Evolutionary conservation across 2,888 invertebrate genomes (phyloP).

Genomic region (Eilema griseolum): DNA sequence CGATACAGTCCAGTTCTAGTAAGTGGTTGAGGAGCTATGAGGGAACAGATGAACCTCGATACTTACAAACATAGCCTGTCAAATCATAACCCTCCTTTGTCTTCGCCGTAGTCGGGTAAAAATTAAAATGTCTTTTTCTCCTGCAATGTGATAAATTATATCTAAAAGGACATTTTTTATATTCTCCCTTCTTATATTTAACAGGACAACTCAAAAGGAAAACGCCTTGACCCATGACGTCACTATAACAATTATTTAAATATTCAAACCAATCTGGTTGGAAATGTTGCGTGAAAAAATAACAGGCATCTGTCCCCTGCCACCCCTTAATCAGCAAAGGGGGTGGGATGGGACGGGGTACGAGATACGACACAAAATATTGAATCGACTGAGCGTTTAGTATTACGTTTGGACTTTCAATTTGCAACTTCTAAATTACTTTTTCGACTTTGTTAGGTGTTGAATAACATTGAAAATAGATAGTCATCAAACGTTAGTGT

Average conservation of each 20-base stretch:
- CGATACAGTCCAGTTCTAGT: too few species aligned
- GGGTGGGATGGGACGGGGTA: conserved; percentile 25
- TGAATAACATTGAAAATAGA: conserved; percentile 25
- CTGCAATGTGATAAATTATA: too few species aligned
- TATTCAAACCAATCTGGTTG: conserved; percentile 47
- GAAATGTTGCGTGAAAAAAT: conserved; percentile 51
- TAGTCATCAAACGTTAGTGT: conserved; percentile 2
- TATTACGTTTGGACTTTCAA: conserved; percentile 52
- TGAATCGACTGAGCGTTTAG: conserved; percentile 47
- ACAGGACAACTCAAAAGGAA: neutral
- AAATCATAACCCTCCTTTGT: too few species aligned
- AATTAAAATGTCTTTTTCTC: too few species aligned
- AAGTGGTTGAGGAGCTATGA: too few species aligned
- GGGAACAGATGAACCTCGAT: too few species aligned
- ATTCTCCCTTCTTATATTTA: too few species aligned
- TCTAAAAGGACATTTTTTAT: too few species aligned
- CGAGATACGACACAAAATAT: conserved; percentile 43
- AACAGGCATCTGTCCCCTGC: conserved; percentile 52
- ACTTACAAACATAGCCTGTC: too few species aligned
- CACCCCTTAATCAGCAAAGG: conserved; percentile 42
- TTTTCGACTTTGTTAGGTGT: conserved; percentile 37
- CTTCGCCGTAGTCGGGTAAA: too few species aligned
- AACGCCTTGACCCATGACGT: conserved; percentile 20
- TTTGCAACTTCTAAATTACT: conserved; percentile 44
- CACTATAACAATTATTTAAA: conserved; percentile 41